Conservation (phyloP, 2,888 invertebrate species). For the Schizotus pectinicornis region DNA sequence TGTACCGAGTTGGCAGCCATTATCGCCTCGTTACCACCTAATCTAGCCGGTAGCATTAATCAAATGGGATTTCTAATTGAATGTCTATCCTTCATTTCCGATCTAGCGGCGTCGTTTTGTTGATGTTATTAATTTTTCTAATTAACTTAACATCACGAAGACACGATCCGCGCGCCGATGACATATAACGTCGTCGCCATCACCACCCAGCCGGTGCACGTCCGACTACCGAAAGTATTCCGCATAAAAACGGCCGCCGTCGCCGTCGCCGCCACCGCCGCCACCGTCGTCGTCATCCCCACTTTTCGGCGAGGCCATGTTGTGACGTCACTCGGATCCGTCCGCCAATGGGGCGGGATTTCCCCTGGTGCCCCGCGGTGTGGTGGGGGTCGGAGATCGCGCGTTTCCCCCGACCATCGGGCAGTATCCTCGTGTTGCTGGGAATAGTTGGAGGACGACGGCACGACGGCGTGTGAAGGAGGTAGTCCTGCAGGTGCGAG, state of each 20-base stretch:
- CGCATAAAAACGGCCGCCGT: slow-evolving; percentile 13
- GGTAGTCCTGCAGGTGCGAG: too few species aligned
- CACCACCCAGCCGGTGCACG: background rate
- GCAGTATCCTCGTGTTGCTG: slow-evolving; percentile 41
- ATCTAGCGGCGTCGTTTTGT: too few species aligned
- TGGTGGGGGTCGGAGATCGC: slow-evolving; percentile 27
- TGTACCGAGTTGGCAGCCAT: too few species aligned
- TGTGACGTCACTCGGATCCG: slow-evolving; percentile 50
- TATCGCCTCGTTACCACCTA: too few species aligned
- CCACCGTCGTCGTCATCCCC: slow-evolving; percentile 32
- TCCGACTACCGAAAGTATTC: background rate
- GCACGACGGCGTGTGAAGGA: too few species aligned
- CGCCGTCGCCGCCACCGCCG: slow-evolving; percentile 12
- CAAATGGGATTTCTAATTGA: too few species aligned
- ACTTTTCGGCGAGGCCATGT: slow-evolving; percentile 50
- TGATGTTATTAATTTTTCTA: too few species aligned
- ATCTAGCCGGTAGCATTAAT: too few species aligned
- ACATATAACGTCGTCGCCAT: background rate
- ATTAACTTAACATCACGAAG: too few species aligned
- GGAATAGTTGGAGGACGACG: too few species aligned
- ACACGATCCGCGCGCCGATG: too few species aligned
- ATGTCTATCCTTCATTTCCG: too few species aligned
- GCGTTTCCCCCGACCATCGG: slow-evolving; percentile 18
- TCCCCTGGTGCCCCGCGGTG: slow-evolving; percentile 41
- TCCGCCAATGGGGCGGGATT: slow-evolving; percentile 43